phyloP scores from a whole-genome alignment of 2,797 vertebrate genomes.

The Hypotaenidia philippensis region DNA sequence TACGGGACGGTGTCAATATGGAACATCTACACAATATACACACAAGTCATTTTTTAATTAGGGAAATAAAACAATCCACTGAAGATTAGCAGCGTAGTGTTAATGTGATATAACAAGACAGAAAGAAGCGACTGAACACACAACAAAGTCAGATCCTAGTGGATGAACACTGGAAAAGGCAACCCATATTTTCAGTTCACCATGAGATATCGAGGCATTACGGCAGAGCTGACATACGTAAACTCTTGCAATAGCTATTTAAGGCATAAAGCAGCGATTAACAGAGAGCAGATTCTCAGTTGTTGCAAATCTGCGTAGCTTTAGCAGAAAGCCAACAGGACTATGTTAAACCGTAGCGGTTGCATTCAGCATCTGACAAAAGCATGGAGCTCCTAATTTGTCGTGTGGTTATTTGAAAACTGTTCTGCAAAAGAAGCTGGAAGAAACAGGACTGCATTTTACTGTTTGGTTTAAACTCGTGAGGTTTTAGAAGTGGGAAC shows the following conservation, averaged over 20 bases:
- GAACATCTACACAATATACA: constrained; percentile 31
- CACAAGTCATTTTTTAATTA: background rate
- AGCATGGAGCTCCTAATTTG: background rate
- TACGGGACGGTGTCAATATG: background rate
- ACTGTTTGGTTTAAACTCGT: background rate
- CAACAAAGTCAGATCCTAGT: background rate
- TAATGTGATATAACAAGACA: background rate
- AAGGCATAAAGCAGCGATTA: background rate
- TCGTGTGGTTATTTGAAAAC: background rate
- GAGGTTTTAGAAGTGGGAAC: background rate
- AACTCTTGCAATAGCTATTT: background rate
- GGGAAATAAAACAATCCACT: background rate
- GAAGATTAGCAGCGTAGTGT: background rate
- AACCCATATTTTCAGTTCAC: background rate
- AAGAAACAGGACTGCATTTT: background rate
- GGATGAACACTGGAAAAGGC: background rate
- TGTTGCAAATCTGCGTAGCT: background rate
- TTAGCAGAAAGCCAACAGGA: background rate
- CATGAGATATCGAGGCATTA: background rate
- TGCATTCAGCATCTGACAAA: background rate
- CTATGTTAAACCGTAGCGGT: background rate
- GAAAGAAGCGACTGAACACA: constrained; percentile 31
- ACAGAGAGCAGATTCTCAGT: background rate
- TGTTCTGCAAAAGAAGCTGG: background rate
- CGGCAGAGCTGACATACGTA: background rate